Conservation (phyloP, 2,113 vertebrate genomes). For the Sigmodon hispidus region DNA sequence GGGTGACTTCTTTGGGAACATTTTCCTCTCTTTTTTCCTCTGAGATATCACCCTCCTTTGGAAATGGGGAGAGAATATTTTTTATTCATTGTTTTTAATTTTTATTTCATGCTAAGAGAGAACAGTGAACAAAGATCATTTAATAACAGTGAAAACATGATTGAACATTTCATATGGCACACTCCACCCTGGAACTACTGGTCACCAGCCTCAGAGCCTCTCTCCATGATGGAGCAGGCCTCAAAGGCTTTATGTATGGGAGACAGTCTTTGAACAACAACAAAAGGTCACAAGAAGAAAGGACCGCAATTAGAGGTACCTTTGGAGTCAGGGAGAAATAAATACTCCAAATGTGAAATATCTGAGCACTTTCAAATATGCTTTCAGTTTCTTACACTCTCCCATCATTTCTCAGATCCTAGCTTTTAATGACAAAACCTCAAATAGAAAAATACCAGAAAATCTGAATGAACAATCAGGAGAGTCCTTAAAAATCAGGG, state of each 20-base stretch:
- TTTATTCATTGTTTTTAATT: conserved; percentile 74
- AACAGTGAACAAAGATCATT: conserved; percentile 73
- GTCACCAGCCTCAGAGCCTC: conserved; percentile 65
- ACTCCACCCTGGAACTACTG: conserved; percentile 51
- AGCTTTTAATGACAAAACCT: conserved; percentile 84
- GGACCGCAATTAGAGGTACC: conserved; percentile 75
- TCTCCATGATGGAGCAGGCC: conserved; percentile 63
- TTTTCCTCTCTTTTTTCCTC: conserved; percentile 56
- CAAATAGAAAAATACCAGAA: conserved; percentile 71
- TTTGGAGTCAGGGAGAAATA: conserved; percentile 79
- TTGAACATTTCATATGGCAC: conserved; percentile 71
- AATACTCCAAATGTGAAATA: conserved; percentile 79
- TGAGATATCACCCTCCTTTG: conserved; percentile 39
- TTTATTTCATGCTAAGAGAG: conserved; percentile 62
- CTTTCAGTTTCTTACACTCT: conserved; percentile 81
- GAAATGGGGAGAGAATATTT: conserved; percentile 75
- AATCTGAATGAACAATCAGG: conserved; percentile 79
- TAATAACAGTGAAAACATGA: conserved; percentile 75
- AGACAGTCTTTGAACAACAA: conserved; percentile 66
- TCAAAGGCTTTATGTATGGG: conserved; percentile 55
- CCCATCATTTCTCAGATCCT: conserved; percentile 66
- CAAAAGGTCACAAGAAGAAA: conserved; percentile 59
- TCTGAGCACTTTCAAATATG: conserved; percentile 74
- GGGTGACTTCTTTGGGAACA: conserved; percentile 43
- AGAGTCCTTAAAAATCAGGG: conserved; percentile 79